phyloP scores from a whole-genome alignment of 2,797 vertebrate species.

The Orientallactaga sibirica region DNA sequence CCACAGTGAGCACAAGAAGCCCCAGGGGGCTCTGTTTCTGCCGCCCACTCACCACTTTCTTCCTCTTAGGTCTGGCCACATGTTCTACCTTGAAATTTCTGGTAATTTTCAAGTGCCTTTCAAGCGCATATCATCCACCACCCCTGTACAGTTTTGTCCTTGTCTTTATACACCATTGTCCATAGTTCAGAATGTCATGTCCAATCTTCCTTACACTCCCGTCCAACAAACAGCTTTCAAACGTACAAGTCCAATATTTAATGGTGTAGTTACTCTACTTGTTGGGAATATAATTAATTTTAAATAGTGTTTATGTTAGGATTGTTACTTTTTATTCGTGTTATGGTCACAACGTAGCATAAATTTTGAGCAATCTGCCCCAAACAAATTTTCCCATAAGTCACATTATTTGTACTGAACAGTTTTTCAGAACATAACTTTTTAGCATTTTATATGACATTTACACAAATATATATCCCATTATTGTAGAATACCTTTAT shows the following conservation, averaged over 20 bases:
- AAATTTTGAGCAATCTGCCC: conserved; percentile 61
- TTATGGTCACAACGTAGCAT: conserved; percentile 31
- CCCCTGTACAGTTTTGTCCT: background rate
- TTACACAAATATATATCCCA: background rate
- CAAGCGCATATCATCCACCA: background rate
- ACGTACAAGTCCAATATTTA: background rate
- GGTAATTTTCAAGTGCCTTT: background rate
- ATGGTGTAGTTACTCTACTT: background rate
- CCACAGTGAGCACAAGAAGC: background rate
- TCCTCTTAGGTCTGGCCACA: background rate
- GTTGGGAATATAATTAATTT: conserved; percentile 64
- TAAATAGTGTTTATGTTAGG: conserved; percentile 68
- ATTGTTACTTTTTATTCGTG: conserved; percentile 61
- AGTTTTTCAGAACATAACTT: conserved; percentile 32
- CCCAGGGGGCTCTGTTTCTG: accelerated
- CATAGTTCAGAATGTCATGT: background rate
- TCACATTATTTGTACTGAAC: conserved; percentile 17
- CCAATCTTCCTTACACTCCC: background rate
- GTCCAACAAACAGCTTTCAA: background rate
- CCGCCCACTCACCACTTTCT: background rate
- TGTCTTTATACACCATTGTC: background rate
- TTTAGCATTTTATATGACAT: conserved; percentile 43
- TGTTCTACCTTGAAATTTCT: background rate
- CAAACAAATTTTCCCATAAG: conserved; percentile 31
- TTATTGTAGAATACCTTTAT: conserved; percentile 24